Evolutionary conservation across 2,888 invertebrate genomes (phyloP), one percentile per base, ranked within the genome.

Genomic region (Cerceris ruficornis): DNA sequence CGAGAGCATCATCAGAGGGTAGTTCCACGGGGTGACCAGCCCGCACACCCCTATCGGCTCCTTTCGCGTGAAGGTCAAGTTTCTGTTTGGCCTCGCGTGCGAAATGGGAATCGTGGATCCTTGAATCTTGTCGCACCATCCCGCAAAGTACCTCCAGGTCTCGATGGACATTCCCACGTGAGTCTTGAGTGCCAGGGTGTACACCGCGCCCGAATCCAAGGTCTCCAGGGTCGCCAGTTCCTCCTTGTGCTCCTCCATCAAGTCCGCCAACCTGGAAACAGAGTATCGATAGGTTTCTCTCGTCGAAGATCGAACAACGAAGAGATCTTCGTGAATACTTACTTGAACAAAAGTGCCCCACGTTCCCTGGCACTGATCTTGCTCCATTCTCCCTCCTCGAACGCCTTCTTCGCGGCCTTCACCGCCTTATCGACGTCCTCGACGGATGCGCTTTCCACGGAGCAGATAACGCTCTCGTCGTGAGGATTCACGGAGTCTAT

Each of bases 161-260:
- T 98, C 98, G 65, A 99, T 98, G 14, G 98, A 98, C 99, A 99
- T 99, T 69, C 99, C 99, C 6, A 99, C 94, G 93, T 99, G 99
- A 0, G 99, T 99, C 92, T 99, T 99, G 14, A 99, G 92, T 0
- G 99, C 99, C 60, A 99, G 93, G 0, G 99, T 99, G 93, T 99
- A 99, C 0, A 99, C 99, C 0, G 99, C 99, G 0, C 99, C 99
- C 0, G 98, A 98, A 92, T 99, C 99, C 0, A 98, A 94, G 0
- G 96, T 95, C 91, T 99, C 99, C 28, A 99, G 95, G 0, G 98
- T 98, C 0, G 99, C 99, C 84, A 99, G 92, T 90, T 99, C 98
- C 91, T 98, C 98, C 90, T 97, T 97, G 92, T 98, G 96, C 88
- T 97, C 93, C 80, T 98, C 98, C 98, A 99, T 98, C 77, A 99